Percentiles rank a stretch among this genome's conserved stretches.
These are phyloP conservation scores for Myodes glareolus DNA, from an alignment of 2,113 vertebrate genomes.

Conservation along the genomic window DNA sequence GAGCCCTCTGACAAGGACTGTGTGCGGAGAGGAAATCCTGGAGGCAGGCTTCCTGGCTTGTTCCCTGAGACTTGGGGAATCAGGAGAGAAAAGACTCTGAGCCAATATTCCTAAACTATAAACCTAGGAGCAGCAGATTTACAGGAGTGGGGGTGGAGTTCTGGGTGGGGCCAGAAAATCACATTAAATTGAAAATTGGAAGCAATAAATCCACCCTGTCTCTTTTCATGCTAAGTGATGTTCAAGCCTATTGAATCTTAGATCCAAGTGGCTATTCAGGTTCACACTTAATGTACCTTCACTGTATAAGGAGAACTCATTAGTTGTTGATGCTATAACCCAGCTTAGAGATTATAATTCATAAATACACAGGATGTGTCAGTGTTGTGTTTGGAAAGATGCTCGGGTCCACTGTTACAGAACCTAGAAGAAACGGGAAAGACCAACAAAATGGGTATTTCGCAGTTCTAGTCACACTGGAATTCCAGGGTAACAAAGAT, in stretches of 20 bases:
- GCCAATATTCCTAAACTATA: conserved; percentile 35
- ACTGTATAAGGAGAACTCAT: background rate
- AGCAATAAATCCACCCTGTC: background rate
- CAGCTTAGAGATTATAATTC: background rate
- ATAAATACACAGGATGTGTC: background rate
- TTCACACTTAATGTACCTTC: background rate
- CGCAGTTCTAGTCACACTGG: too few species aligned
- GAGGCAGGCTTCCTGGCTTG: conserved; percentile 28
- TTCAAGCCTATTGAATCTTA: background rate
- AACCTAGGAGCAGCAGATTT: background rate
- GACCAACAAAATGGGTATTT: background rate
- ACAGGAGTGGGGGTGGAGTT: background rate
- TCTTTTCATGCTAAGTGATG: background rate
- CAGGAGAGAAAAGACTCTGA: background rate
- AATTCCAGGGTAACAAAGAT: background rate
- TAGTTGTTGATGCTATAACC: background rate
- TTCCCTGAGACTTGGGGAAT: conserved; percentile 27
- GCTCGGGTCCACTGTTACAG: background rate
- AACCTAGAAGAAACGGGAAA: background rate
- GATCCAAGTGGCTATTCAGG: background rate
- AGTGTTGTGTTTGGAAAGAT: background rate
- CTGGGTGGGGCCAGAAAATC: background rate
- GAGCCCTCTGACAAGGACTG: conserved; percentile 75
- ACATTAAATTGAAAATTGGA: background rate
- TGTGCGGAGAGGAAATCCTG: conserved; percentile 64